Evolutionary conservation across 2,888 invertebrate species (phyloP), one percentile per base, ranked within the genome.

Genomic region (Diaperis boleti): DNA sequence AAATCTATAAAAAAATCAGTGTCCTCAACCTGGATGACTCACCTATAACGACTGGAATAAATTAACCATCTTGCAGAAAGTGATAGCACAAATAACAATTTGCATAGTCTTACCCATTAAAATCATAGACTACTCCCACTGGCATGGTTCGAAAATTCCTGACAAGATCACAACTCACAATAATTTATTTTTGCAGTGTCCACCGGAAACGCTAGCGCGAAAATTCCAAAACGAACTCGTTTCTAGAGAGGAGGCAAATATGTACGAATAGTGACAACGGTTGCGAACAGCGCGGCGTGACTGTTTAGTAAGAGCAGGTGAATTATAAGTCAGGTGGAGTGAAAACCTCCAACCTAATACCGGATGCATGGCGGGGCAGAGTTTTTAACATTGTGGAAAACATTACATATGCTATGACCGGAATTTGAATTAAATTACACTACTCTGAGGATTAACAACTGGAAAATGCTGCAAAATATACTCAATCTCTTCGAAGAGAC

Each of bases 61-160:
- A 37, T 52, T 37, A 39, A 14, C 11, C 4, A 10, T 37, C 37
- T 22, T 37, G 14, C 39, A 26, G 17, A 55, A 42, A 42, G 22
- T 52, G 15, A 35, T 35, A 20, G 15, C 42, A 42, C 5, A 11
- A 14, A 11, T 20, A 14, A 42, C n/a, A n/a, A n/a, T 17, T 31
- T 14, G 35, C 49, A 37, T 35, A 57, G 5, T 62, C 76, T 77
- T 81, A 86, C 86, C 86, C 85, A 82, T 85, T 84, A 78, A 86
- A 83, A 82, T 86, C 85, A 74, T 85, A 85, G 79, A 86, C 82
- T 75, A 86, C 83, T 81, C 85, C 86, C 70, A 86, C 85, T 42
- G 86, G 86, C 83, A 87, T 86, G 72, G 79, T 37, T 39, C 50
- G 64, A 55, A 42, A 42, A 8, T 10, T 42, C 3, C 3, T 17